A percentile compares a stretch with the other conserved stretches of the same genome.
Evolutionary conservation across 2,797 vertebrate genomes (phyloP).

Genomic region (Tokudaia muenninki): DNA sequence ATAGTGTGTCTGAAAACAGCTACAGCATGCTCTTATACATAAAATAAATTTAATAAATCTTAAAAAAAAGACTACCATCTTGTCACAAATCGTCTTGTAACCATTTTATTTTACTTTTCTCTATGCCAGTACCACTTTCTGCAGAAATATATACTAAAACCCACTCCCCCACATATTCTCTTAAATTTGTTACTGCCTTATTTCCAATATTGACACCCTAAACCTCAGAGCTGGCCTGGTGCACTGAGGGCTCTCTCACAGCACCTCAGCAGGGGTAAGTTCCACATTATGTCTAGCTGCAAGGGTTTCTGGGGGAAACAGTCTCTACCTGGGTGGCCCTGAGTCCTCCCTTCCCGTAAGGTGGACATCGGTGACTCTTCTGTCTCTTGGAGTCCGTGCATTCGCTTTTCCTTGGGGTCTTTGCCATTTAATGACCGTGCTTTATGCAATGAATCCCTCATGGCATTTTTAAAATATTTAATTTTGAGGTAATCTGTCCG

Average conservation of each 20-base stretch:
- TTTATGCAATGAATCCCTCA: not conserved
- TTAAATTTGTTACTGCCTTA: not conserved
- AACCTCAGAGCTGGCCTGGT: not conserved
- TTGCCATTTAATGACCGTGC: not conserved
- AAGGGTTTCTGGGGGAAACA: not conserved
- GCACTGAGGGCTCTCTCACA: not conserved
- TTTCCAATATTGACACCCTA: not conserved
- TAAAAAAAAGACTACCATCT: not conserved
- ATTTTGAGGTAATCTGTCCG: not conserved
- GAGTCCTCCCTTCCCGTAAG: fast-evolving
- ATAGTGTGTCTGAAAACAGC: not conserved
- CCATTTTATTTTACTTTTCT: not conserved
- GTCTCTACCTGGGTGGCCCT: not conserved
- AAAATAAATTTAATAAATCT: not conserved
- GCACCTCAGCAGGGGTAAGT: not conserved
- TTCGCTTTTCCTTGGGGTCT: not conserved
- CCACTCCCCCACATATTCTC: too few species aligned
- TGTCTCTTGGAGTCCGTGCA: not conserved
- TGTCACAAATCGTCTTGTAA: not conserved
- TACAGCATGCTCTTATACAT: not conserved
- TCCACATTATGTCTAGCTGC: not conserved
- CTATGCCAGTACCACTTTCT: not conserved
- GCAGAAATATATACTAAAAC: not conserved
- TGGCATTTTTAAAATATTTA: not conserved
- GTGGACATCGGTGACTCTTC: not conserved